Base-by-base conservation (phyloP, 2,113 vertebrate genomes). In the Hypocryptadius cinnamomeus region DNA sequence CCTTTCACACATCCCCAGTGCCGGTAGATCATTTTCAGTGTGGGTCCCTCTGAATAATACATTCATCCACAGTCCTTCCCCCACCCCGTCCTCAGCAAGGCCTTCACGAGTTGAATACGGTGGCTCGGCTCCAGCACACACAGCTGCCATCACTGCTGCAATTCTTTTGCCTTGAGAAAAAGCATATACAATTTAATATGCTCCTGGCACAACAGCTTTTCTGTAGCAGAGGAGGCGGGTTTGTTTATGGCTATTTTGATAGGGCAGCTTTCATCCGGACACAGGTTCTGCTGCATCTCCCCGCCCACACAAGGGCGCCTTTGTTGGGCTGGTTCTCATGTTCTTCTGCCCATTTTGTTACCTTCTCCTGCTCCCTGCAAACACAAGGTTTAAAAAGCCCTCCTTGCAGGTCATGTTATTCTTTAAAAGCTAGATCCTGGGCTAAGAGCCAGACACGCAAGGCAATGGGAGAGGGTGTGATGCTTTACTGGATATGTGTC, bases 151-250 rank as follows among this genome's bases (percentile, higher is more conserved):
- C 95, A 93, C 87, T 94, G 90, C 95, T 95, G 93, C 95, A 91
- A 91, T 96, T 96, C 96, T 96, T 96, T 93, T 64, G 93, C 95
- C 94, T 97, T 94, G 90, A 96, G 93, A 96, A 97, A 96, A 95
- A 94, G 89, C 96, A 97, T 96, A 90, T 94, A 97, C 95, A 95
- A 97, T 97, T 96, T 96, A 96, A 96, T 96, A 94, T 95, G 94
- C 93, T 96, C 92, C 86, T 93, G 95, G 96, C 96, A 96, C 89
- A 90, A 74, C 77, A 88, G 93, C 94, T 92, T 94, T 95, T 80
- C 90, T 96, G 87, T 94, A 59, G 92, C 51, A 9, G 85, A 94
- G 92, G 95, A 96, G 95, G 94, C 85, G 93, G 90, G 90, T 92
- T 96, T 96, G 94, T 96, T 96, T 96, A 76, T 91, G 91, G 89